Percentiles rank a stretch among this genome's conserved stretches.
Conservation (phyloP, 2,888 invertebrate genomes). For the Maniola hyperantus region DNA sequence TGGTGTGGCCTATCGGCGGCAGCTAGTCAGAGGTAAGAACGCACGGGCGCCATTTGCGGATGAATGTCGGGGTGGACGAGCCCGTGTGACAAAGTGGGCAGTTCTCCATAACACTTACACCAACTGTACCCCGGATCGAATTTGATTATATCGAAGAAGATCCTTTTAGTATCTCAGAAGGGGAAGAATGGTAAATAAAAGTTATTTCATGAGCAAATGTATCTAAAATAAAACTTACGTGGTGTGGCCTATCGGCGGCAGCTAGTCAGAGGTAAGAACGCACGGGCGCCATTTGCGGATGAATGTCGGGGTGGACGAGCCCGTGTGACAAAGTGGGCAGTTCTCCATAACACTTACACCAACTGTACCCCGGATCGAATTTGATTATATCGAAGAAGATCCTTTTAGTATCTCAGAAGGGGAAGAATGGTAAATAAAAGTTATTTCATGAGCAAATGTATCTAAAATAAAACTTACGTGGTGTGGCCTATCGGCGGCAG, state of each 20-base stretch:
- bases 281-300: slow-evolving; percentile 97
- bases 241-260: slow-evolving; percentile 90
- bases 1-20: slow-evolving; percentile 89
- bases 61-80: slow-evolving; percentile 98
- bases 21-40: slow-evolving; percentile 99
- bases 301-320: slow-evolving; percentile 97
- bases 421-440: too few relatives aligned
- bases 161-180: too few relatives aligned
- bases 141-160: too few relatives aligned
- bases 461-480: slow-evolving; percentile 77
- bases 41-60: slow-evolving; percentile 97
- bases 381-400: too few relatives aligned
- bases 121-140: too few relatives aligned
- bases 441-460: neutral
- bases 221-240: slow-evolving; percentile 77
- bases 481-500: slow-evolving; percentile 91
- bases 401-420: too few relatives aligned
- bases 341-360: slow-evolving; percentile 80
- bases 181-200: too few relatives aligned
- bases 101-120: slow-evolving; percentile 81
- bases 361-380: too few relatives aligned
- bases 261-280: slow-evolving; percentile 99
- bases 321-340: slow-evolving; percentile 94
- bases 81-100: slow-evolving; percentile 93
- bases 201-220: neutral